Evolutionary conservation across 2,113 vertebrate genomes (phyloP).

Genomic region (Ivindomyrus marchei): DNA sequence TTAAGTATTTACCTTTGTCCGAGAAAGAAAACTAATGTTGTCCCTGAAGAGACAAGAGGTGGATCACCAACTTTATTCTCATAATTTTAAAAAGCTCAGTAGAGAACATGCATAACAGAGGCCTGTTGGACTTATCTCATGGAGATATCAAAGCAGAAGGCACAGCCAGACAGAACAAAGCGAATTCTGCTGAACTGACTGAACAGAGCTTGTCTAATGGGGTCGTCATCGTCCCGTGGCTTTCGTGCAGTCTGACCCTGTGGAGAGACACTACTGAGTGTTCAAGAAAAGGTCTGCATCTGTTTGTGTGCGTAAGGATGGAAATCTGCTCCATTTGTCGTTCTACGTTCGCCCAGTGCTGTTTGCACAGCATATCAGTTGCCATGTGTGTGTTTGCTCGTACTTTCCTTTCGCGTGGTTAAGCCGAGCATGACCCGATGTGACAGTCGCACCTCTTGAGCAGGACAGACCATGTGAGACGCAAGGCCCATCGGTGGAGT

Average conservation of each 20-base stretch:
- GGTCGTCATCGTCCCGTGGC: background rate
- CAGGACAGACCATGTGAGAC: background rate
- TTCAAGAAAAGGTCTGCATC: background rate
- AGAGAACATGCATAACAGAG: background rate
- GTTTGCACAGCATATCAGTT: background rate
- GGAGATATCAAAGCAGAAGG: background rate
- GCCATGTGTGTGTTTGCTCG: background rate
- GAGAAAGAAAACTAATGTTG: background rate
- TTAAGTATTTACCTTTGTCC: background rate
- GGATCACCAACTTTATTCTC: background rate
- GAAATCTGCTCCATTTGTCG: background rate
- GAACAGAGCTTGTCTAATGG: background rate
- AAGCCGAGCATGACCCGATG: background rate
- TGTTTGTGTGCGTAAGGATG: background rate
- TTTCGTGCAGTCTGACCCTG: background rate
- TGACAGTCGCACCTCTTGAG: background rate
- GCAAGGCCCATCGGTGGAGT: background rate
- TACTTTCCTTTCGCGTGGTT: background rate
- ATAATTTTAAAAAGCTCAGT: background rate
- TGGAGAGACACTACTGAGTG: background rate
- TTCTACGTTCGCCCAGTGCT: background rate
- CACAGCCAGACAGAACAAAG: background rate
- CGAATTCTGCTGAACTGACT: background rate
- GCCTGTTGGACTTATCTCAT: background rate
- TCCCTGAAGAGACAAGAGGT: background rate